Evolutionary conservation across 2,113 vertebrate genomes (phyloP), one percentile per base, ranked within the genome.

Genomic region (Neolamprologus hecqui): DNA sequence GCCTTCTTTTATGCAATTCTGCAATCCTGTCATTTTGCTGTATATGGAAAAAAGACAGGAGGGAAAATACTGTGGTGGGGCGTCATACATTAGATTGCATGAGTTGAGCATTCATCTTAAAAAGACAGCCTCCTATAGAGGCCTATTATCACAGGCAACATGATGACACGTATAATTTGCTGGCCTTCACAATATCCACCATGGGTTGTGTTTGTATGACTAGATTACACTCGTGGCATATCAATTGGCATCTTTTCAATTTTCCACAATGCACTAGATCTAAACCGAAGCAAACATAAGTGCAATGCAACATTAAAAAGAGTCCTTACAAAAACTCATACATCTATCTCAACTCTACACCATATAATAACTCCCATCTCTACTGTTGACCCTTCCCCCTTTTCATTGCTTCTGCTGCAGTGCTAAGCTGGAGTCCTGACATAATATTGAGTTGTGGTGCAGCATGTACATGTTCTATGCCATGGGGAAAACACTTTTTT

Each of bases 391-490:
- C 90, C 88, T 79, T 84, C 47, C 58, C 83, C 73, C 73, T 82
- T 55, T 58, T 79, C 80, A 84, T 65, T 81, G 73, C 57, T 81
- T 84, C 85, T 86, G 84, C 88, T 83, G 83, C 84, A 83, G 82
- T 60, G 84, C 84, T 83, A 55, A 93, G 53, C 88, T 85, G 63
- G 60, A 82, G 82, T 82, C 86, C 79, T 55, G 88, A 85, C 87
- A 90, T 60, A 37, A 87, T 82, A 92, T 60, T 85, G 88, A 90
- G 89, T 82, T 58, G 82, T 21, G 65, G 88, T 77, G 68, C 83
- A 21, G 84, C 55, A 77, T 84, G 87, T 58, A 82, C 86, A 92
- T 83, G 89, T 80, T 91, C 53, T 9, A 81, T 81, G 81, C 89
- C 84, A 88, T 55, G 31, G 89, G 85, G 82, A 91, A 84, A 68